Conservation (phyloP, 2,113 vertebrate genomes). For the Passer domesticus region DNA sequence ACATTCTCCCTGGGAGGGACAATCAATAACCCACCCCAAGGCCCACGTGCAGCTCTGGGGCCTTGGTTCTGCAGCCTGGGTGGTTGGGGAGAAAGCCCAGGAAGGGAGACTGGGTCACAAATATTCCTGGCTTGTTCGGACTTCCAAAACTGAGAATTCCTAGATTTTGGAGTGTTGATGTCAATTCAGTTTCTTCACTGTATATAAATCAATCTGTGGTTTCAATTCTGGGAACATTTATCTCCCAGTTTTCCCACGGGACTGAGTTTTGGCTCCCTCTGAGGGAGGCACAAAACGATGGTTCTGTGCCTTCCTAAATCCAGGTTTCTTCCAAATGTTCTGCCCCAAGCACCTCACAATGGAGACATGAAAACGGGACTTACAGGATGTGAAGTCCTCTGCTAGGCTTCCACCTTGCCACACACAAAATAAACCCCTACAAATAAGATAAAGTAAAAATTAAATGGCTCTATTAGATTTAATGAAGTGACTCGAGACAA, state of each 20-base stretch:
- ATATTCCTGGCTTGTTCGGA: background rate
- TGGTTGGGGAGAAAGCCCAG: background rate
- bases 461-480: background rate
- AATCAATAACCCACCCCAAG: background rate
- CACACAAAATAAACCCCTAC: background rate
- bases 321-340: background rate
- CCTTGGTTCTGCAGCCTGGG: background rate
- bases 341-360: background rate
- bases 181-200: rapidly evolving
- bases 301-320: background rate
- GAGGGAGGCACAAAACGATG: background rate
- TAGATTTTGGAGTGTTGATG: background rate
- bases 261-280: background rate
- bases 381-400: background rate
- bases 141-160: background rate
- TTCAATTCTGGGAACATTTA: background rate
- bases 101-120: background rate
- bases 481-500: background rate
- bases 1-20: background rate
- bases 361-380: background rate
- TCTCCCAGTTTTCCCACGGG: background rate
- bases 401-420: background rate
- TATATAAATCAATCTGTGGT: rapidly evolving
- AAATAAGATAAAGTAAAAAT: background rate
- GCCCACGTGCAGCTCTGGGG: background rate